Conservation (phyloP, 2,113 vertebrate species). For the Polypterus senegalus region DNA sequence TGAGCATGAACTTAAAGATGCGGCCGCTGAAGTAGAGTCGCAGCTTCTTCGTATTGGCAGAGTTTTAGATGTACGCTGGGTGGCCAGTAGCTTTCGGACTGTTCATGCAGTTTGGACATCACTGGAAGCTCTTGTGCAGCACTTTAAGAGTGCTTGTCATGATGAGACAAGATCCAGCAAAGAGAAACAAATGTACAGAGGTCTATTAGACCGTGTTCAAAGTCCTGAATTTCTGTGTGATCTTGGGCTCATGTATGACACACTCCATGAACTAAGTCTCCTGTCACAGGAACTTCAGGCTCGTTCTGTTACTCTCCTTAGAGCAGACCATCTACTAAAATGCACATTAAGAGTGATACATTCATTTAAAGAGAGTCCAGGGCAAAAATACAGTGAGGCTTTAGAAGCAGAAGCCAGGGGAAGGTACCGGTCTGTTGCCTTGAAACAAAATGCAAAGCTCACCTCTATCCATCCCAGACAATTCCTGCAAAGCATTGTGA, state of each 20-base stretch:
- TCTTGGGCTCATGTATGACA: slow-evolving; percentile 18
- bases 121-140: slow-evolving; percentile 19
- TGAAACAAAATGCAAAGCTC: slow-evolving; percentile 20
- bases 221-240: slow-evolving; percentile 20
- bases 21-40: slow-evolving; percentile 1
- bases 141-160: slow-evolving; percentile 20
- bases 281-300: slow-evolving; percentile 22
- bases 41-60: background rate
- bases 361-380: slow-evolving; percentile 23
- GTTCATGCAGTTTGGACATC: slow-evolving; percentile 21
- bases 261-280: slow-evolving; percentile 19
- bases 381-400: slow-evolving; percentile 14
- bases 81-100: slow-evolving; percentile 20
- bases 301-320: slow-evolving; percentile 21
- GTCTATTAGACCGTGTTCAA: slow-evolving; percentile 7
- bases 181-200: slow-evolving; percentile 17
- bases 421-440: slow-evolving; percentile 11
- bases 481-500: slow-evolving; percentile 20
- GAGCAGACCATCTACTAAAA: slow-evolving; percentile 17
- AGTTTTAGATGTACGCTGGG: slow-evolving; percentile 11
- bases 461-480: slow-evolving; percentile 21
- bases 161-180: slow-evolving; percentile 17
- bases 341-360: slow-evolving; percentile 12
- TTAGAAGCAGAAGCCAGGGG: slow-evolving; percentile 14
- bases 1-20: slow-evolving; percentile 11